Evolutionary conservation across 92 coral and sea anemone species (phyloP).

Genomic region (Epizoanthus fatuus): DNA sequence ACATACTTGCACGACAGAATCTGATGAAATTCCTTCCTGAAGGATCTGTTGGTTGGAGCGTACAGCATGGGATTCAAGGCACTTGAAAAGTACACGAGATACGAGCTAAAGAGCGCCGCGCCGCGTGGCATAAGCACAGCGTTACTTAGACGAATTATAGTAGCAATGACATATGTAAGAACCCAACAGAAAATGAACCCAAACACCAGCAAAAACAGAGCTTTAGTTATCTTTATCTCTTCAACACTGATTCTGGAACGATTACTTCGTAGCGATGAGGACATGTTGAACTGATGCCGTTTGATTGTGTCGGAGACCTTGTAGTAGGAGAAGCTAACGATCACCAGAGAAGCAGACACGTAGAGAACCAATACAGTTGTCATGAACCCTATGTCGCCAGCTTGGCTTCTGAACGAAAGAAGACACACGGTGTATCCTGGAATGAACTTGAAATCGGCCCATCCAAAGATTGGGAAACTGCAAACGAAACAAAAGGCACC

Average conservation of each 20-base stretch:
- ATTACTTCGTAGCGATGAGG: slow-evolving; percentile 38
- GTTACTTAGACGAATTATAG: slow-evolving; percentile 2
- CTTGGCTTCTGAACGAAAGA: slow-evolving; percentile 34
- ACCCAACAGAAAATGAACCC: slow-evolving; percentile 20
- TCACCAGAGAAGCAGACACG: slow-evolving; percentile 31
- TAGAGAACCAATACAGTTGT: slow-evolving; percentile 31
- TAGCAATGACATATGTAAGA: not conserved
- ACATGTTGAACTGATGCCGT: slow-evolving; percentile 25
- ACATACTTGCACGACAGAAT: not conserved
- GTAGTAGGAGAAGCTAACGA: slow-evolving; percentile 34
- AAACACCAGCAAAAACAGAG: slow-evolving; percentile 18
- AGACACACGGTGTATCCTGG: slow-evolving; percentile 50
- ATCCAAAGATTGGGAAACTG: slow-evolving; percentile 29
- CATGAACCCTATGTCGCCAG: slow-evolving; percentile 37
- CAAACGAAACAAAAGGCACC: slow-evolving; percentile 14
- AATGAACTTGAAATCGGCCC: slow-evolving; percentile 35
- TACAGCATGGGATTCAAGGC: slow-evolving; percentile 9
- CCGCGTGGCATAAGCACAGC: not conserved
- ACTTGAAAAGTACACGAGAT: slow-evolving; percentile 20
- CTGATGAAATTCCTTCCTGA: slow-evolving; percentile 1
- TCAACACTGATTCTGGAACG: slow-evolving; percentile 30
- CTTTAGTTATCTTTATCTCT: slow-evolving; percentile 21
- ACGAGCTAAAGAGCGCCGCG: not conserved
- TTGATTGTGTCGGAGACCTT: slow-evolving; percentile 36
- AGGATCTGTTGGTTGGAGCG: slow-evolving; percentile 13